Evolutionary conservation across 2,797 vertebrate genomes (phyloP), one percentile per base, ranked within the genome.

Genomic region (Thalassophryne amazonica): DNA sequence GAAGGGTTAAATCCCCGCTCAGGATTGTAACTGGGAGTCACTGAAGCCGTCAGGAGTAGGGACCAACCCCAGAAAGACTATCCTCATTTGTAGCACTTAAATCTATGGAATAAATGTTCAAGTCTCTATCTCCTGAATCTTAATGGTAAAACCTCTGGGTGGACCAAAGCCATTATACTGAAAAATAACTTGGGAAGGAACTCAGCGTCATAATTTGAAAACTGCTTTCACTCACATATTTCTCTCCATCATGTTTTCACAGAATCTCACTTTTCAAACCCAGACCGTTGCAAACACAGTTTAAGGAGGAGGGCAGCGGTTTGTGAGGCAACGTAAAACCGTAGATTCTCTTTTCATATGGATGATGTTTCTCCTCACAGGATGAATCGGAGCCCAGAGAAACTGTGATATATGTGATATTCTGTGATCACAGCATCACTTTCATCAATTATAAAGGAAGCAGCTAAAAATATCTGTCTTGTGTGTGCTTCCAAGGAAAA

Each of bases 281-380:
- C 57, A 52, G 39, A 62, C 56, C 41, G 40, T 63, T 45, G 56
- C 57, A 47, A 46, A 24, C 33, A 28, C 9, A 17, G 3, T 62
- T 70, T 58, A 52, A 73, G 6, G 0, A 66, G 49, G 20, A 29
- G 32, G 40, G 41, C 60, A 65, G 38, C 4, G 3, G 20, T n/a
- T 17, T 18, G 21, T 15, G 11, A 34, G 21, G 34, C 16, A 39
- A 34, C 41, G 31, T 54, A 28, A 14, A 43, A 20, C 47, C 53
- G 57, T 46, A 30, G 27, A 37, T 60, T 53, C 50, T 24, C 33
- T 51, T 23, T 33, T 52, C 45, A 25, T 33, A 6, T 36, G 15
- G 45, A 43, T 41, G 38, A 1, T 20, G 17, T 42, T 31, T 28
- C 57, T 55, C 36, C 23, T 23, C 13, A 4, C 20, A 16, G 36